phyloP scores from a whole-genome alignment of 1,140 invertebrate genomes.

The Zelostemma sp. region DNA sequence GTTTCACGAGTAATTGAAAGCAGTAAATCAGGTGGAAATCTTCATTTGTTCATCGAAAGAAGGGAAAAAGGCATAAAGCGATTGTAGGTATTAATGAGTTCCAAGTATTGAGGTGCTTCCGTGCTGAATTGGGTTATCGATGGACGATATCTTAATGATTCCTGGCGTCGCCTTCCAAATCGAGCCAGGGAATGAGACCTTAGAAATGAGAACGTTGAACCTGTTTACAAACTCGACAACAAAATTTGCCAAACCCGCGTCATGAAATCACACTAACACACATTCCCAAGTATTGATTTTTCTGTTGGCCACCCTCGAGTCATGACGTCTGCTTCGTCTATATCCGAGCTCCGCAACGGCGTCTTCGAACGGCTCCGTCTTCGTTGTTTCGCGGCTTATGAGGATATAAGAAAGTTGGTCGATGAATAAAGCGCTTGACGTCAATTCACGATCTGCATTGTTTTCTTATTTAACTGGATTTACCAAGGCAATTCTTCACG shows the following conservation, averaged over 20 bases:
- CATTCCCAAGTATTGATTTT: slow-evolving; percentile 59
- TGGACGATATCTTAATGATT: not conserved
- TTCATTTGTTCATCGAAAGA: too few species aligned
- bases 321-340: slow-evolving; percentile 50
- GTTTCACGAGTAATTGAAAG: too few species aligned
- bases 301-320: slow-evolving; percentile 40
- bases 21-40: too few species aligned
- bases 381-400: slow-evolving; percentile 20
- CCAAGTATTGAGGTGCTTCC: not conserved
- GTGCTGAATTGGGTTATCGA: not conserved
- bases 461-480: too few species aligned
- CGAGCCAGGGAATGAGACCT: not conserved
- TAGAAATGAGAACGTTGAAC: not conserved
- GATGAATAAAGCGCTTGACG: not conserved
- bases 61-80: too few species aligned
- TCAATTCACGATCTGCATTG: too few species aligned
- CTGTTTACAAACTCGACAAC: slow-evolving; percentile 11
- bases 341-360: slow-evolving; percentile 36
- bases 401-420: not conserved
- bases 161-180: not conserved
- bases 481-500: too few species aligned
- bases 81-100: not conserved
- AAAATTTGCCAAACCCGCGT: slow-evolving; percentile 28
- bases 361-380: slow-evolving; percentile 33
- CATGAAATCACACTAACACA: slow-evolving; percentile 57